A percentile compares a stretch with the other conserved stretches of the same genome.
phyloP scores from a whole-genome alignment of 2,888 invertebrate species.

The Philhelius pedissequus region DNA sequence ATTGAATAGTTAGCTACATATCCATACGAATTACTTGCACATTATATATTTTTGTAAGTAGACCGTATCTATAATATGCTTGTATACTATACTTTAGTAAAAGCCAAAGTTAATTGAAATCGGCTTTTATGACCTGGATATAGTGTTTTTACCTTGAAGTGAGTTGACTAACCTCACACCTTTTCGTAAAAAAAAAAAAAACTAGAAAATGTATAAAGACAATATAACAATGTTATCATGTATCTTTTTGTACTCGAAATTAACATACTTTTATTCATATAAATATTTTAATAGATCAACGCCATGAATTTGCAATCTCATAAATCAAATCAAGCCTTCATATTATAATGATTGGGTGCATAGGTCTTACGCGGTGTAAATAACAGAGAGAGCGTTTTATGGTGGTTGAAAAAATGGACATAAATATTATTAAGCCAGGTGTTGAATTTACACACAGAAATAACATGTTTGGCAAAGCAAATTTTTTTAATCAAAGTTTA shows the following conservation, averaged over 20 bases:
- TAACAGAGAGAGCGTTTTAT: background rate
- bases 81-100: background rate
- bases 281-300: slow-evolving; percentile 30
- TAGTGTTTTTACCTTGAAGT: slow-evolving; percentile 26
- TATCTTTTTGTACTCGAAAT: background rate
- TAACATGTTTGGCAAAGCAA: background rate
- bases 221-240: background rate
- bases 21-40: slow-evolving; percentile 2
- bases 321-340: slow-evolving; percentile 29
- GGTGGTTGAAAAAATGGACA: background rate
- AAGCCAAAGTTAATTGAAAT: slow-evolving; percentile 32
- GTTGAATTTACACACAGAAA: background rate
- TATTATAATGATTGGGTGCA: background rate
- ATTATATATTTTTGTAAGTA: no score
- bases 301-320: slow-evolving; percentile 22
- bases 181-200: background rate
- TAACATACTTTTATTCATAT: background rate
- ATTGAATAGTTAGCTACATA: background rate
- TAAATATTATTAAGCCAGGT: background rate
- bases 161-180: slow-evolving; percentile 37
- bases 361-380: background rate
- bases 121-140: slow-evolving; percentile 28
- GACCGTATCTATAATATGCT: no score
- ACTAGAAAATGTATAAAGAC: background rate
- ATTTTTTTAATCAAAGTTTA: no score